Conservation (phyloP, 1,140 invertebrate species). For the Asbolus verrucosus region DNA sequence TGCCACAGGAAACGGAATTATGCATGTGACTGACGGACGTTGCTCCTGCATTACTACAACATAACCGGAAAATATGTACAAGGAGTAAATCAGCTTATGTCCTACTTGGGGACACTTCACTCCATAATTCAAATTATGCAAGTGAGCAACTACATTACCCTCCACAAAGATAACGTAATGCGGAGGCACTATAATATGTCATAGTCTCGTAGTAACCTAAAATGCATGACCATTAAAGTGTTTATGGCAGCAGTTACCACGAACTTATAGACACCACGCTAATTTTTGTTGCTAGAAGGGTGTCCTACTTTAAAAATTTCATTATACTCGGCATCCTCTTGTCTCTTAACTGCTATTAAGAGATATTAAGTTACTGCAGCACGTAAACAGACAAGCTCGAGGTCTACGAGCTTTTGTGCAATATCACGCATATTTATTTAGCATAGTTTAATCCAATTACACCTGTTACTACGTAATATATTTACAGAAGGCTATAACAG, state of each 20-base stretch:
- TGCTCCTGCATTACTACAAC: slow-evolving; percentile 29
- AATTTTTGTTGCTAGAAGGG: slow-evolving; percentile 16
- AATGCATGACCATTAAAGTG: background rate
- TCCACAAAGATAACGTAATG: slow-evolving; percentile 16
- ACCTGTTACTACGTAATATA: slow-evolving; percentile 7
- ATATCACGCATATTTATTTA: no score
- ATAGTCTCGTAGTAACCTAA: slow-evolving; percentile 21
- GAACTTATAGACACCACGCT: background rate
- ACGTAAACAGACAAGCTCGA: background rate
- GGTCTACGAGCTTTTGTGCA: no score
- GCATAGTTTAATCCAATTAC: slow-evolving; percentile 10
- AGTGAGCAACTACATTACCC: slow-evolving; percentile 20
- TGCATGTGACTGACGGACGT: slow-evolving; percentile 28
- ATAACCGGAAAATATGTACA: slow-evolving; percentile 28
- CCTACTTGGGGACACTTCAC: slow-evolving; percentile 28
- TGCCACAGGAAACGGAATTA: slow-evolving; percentile 12
- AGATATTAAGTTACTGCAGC: background rate
- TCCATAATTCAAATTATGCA: slow-evolving; percentile 37
- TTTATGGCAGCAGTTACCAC: slow-evolving; percentile 18
- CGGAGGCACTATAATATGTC: slow-evolving; percentile 23
- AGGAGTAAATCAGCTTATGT: slow-evolving; percentile 39
- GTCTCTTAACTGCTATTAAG: background rate
- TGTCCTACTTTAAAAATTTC: background rate
- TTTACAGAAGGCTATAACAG: slow-evolving; percentile 23
- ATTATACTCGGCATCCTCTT: background rate